Evolutionary conservation across 2,888 invertebrate genomes (phyloP).

Genomic region (Cacoxenus indagator): DNA sequence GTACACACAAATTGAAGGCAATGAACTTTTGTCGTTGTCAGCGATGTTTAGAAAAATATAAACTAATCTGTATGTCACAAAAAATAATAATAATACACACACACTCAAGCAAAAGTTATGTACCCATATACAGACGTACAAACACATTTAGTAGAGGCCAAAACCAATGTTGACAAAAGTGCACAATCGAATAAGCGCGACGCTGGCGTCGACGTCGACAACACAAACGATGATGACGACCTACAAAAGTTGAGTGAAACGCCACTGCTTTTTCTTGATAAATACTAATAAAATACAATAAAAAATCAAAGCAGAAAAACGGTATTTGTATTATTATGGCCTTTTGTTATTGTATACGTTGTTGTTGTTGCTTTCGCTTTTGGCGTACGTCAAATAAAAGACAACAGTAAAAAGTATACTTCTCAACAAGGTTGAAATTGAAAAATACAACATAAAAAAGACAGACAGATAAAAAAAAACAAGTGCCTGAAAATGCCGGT

Average conservation of each 20-base stretch:
- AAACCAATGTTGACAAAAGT: background rate
- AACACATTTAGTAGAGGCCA: background rate
- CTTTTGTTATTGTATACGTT: no score
- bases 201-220: no score
- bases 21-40: constrained; percentile 3
- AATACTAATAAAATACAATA: background rate
- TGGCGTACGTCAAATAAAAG: background rate
- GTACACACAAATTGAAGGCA: background rate
- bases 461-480: background rate
- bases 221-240: background rate
- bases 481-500: background rate
- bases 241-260: background rate
- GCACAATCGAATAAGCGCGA: background rate
- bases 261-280: background rate
- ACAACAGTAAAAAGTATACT: background rate
- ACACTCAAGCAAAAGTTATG: background rate
- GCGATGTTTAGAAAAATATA: background rate
- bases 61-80: background rate
- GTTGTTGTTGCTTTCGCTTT: background rate
- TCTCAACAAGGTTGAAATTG: background rate
- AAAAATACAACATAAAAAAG: background rate
- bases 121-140: background rate
- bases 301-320: background rate
- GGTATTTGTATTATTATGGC: background rate
- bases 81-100: background rate